These are phyloP conservation scores for Rhabdomys pumilio DNA, from an alignment of 2,797 vertebrate species.

Conservation along the genomic window DNA sequence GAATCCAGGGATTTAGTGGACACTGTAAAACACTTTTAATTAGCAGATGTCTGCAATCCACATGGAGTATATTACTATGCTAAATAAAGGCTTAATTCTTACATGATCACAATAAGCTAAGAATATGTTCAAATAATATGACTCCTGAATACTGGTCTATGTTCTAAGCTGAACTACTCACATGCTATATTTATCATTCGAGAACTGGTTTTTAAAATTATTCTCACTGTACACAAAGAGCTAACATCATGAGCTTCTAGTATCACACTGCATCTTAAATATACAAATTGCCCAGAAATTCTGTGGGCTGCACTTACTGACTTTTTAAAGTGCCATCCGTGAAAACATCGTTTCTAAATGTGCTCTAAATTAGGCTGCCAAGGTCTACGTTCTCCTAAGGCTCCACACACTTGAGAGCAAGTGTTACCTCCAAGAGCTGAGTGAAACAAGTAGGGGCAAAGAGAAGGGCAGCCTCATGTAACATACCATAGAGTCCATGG, in stretches of 20 bases:
- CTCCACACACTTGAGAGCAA: neutral
- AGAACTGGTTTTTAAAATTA: neutral
- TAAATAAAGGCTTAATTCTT: slow-evolving; percentile 46
- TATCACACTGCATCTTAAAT: slow-evolving; percentile 26
- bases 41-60: neutral
- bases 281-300: slow-evolving; percentile 36
- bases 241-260: slow-evolving; percentile 15
- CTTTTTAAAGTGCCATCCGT: slow-evolving; percentile 40
- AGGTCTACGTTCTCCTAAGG: slow-evolving; percentile 52
- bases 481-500: slow-evolving; percentile 95
- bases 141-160: neutral
- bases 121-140: slow-evolving; percentile 28
- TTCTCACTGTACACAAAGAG: neutral
- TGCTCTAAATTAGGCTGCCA: slow-evolving; percentile 36
- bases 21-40: slow-evolving; percentile 16
- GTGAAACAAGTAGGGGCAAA: slow-evolving; percentile 14
- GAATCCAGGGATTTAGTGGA: neutral
- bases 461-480: slow-evolving; percentile 43
- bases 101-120: slow-evolving; percentile 44
- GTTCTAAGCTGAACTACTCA: slow-evolving; percentile 55
- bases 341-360: slow-evolving; percentile 21
- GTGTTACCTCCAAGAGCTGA: neutral
- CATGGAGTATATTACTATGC: slow-evolving; percentile 12
- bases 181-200: slow-evolving; percentile 21
- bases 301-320: slow-evolving; percentile 25